These are phyloP conservation scores for Drosophila lacertosa DNA, from an alignment of 1,140 invertebrate species.

Conservation along the genomic window DNA sequence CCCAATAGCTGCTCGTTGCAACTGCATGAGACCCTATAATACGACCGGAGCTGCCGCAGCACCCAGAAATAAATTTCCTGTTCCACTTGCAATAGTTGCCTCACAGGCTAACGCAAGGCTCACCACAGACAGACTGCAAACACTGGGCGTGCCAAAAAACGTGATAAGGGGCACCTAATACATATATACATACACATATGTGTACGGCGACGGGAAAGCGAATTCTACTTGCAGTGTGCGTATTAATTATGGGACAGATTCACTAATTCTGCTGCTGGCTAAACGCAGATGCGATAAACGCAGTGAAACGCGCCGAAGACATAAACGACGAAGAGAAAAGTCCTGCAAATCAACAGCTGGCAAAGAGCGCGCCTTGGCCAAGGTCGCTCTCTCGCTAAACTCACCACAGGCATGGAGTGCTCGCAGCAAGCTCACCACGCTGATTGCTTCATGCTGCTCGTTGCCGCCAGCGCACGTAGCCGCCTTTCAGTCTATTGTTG, in stretches of 20 bases:
- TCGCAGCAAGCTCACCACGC: constrained; percentile 52
- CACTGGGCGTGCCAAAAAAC: background rate
- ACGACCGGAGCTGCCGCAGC: constrained; percentile 24
- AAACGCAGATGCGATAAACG: constrained; percentile 21
- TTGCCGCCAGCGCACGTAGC: constrained; percentile 11
- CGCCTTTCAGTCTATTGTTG: constrained; percentile 71
- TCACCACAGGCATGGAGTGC: constrained; percentile 36
- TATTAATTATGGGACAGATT: constrained; percentile 37
- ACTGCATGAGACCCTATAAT: constrained; percentile 16
- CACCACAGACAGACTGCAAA: constrained; percentile 5
- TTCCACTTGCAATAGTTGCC: constrained; percentile 29
- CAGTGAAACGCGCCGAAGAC: constrained; percentile 5
- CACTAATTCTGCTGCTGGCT: constrained; percentile 10
- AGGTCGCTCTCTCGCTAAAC: constrained; percentile 38
- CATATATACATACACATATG: no score
- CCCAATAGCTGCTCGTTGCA: background rate
- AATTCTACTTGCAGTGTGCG: constrained; percentile 3
- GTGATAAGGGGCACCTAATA: background rate
- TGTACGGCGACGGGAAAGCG: no score
- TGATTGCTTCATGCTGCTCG: background rate
- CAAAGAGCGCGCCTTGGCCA: constrained; percentile 61
- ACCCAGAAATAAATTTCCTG: constrained; percentile 28
- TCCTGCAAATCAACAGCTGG: constrained; percentile 70
- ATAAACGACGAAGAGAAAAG: constrained; percentile 17
- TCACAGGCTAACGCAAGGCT: constrained; percentile 26